These are phyloP conservation scores for Pipa parva DNA, from an alignment of 2,113 vertebrate species.

Conservation along the genomic window DNA sequence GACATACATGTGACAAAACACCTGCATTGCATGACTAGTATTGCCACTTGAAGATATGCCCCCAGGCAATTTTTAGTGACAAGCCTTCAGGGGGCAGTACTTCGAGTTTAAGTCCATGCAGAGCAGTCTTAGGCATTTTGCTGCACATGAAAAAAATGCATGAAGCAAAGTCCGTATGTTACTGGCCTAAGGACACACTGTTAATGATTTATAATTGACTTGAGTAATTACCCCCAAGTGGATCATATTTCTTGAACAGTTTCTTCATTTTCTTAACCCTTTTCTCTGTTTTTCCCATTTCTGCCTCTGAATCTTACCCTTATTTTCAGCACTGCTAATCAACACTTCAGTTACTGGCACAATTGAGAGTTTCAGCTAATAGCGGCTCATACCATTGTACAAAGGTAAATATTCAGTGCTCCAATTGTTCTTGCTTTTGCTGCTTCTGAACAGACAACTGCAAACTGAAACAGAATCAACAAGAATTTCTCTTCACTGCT, in stretches of 20 bases:
- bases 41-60: too few relatives aligned
- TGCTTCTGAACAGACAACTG: not conserved
- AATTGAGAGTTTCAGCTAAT: slow-evolving; percentile 85
- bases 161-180: too few relatives aligned
- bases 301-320: slow-evolving; percentile 45
- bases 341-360: slow-evolving; percentile 82
- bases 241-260: not conserved
- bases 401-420: slow-evolving; percentile 53
- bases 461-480: not conserved
- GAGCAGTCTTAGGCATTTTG: too few relatives aligned
- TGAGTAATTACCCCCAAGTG: too few relatives aligned
- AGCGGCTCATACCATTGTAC: slow-evolving; percentile 54
- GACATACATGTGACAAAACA: too few relatives aligned
- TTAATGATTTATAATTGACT: too few relatives aligned
- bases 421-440: not conserved
- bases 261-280: not conserved
- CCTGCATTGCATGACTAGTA: too few relatives aligned
- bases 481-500: not conserved
- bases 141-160: too few relatives aligned
- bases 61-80: too few relatives aligned
- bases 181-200: too few relatives aligned
- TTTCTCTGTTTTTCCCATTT: slow-evolving; percentile 32
- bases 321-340: slow-evolving; percentile 70
- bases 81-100: too few relatives aligned
- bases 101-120: too few relatives aligned